Percentiles rank a stretch among this genome's conserved stretches.
These are phyloP conservation scores for Leptobrachium ailaonicum DNA, from an alignment of 2,113 vertebrate species.

Conservation along the genomic window DNA sequence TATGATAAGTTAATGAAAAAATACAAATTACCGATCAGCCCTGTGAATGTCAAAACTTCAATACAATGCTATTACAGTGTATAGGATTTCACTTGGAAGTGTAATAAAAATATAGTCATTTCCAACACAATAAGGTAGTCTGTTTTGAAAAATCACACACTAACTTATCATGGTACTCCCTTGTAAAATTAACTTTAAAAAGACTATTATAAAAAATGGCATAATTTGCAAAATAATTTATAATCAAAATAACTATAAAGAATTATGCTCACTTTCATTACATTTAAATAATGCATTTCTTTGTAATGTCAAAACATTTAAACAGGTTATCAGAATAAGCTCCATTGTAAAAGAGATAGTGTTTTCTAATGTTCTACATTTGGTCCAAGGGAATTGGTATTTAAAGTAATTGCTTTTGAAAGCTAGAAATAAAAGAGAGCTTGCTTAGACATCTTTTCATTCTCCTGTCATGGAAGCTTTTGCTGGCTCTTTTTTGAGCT, in stretches of 20 bases:
- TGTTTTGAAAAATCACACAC: no score
- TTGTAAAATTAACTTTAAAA: no score
- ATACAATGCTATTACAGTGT: no score
- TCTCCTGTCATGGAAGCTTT: conserved; percentile 48
- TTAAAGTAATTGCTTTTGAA: conserved; percentile 57
- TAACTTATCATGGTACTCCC: no score
- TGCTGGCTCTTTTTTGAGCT: conserved; percentile 53
- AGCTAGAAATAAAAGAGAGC: conserved; percentile 57
- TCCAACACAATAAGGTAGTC: no score
- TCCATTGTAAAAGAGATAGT: conserved; percentile 6
- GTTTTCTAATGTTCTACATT: not conserved
- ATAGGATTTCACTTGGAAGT: no score
- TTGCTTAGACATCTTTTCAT: conserved; percentile 52
- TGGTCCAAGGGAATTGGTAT: conserved; percentile 1
- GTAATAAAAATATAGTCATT: no score
- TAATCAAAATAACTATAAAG: not conserved
- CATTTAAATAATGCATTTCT: not conserved
- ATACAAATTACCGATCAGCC: no score
- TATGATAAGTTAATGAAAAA: no score
- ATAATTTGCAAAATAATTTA: no score
- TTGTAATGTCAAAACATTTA: not conserved
- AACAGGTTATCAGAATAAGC: not conserved
- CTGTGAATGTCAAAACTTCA: no score
- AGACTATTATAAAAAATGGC: no score
- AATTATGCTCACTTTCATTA: not conserved